Evolutionary conservation across 2,888 invertebrate species (phyloP).

Genomic region (Myopa testacea): DNA sequence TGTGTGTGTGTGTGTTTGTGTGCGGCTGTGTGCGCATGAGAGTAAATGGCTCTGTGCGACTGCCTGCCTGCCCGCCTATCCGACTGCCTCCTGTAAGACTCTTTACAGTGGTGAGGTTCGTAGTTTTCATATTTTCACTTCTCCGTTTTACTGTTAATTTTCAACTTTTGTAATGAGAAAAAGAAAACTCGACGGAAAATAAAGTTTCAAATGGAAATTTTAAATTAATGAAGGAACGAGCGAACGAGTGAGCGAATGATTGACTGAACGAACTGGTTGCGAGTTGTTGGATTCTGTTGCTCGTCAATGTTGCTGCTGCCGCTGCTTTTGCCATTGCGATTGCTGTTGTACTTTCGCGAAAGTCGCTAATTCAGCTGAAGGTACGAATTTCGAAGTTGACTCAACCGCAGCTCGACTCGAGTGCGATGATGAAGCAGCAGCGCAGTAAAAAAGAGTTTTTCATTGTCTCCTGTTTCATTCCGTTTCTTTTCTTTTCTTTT

Average conservation of each 20-base stretch:
- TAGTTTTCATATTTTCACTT: constrained; percentile 42
- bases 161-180: constrained; percentile 50
- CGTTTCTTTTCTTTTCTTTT: not conserved
- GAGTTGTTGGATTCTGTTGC: constrained; percentile 7
- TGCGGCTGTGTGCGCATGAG: constrained; percentile 44
- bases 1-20: constrained; percentile 38
- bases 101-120: constrained; percentile 26
- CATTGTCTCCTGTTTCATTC: not conserved
- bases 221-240: constrained; percentile 64
- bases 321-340: constrained; percentile 31
- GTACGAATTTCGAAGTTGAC: constrained; percentile 12
- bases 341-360: constrained; percentile 30
- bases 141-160: constrained; percentile 43
- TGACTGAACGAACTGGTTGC: constrained; percentile 18
- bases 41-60: constrained; percentile 39
- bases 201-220: constrained; percentile 66
- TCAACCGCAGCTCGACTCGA: constrained; percentile 14
- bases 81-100: not conserved
- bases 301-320: constrained; percentile 23
- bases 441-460: not conserved
- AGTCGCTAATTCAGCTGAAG: constrained; percentile 31
- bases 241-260: constrained; percentile 31
- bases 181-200: constrained; percentile 47
- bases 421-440: constrained; percentile 32
- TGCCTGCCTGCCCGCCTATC: constrained; percentile 35